Base-by-base conservation (phyloP, 2,797 vertebrate species). In the Lindbergichthys nudifrons region DNA sequence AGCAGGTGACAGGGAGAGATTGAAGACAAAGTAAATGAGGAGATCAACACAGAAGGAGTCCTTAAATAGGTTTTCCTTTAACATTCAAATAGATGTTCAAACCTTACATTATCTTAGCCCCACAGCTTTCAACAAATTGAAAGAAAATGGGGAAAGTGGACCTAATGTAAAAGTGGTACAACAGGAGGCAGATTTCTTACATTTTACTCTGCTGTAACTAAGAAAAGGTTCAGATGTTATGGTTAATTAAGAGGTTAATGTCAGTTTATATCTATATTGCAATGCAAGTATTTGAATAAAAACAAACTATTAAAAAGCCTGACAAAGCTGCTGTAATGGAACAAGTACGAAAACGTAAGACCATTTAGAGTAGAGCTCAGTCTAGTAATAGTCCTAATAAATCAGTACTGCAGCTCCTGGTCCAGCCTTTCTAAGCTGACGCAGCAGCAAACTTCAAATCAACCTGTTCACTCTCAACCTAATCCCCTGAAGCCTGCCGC, bases 391-490 rank as follows among this genome's bases (percentile, higher is more conserved):
- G 26, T 26, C 26, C 26, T 26, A 26, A 26, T 26, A 26, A 26
- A 26, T 26, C 4, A 26, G 1, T 5, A 5, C 26, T 26, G 26
- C 4, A 26, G 26, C 26, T 26, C 26, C 4, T 26, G 26, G 26
- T 26, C 26, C 26, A 26, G 16, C 57, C n/a, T 57, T 57, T 63
- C 59, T 26, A 45, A 46, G 1, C 10, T 13, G 41, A 69, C 58
- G 54, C 53, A 59, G 26, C 11, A 46, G 54, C 60, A 69, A 7
- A 15, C 15, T 42, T 32, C 21, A 57, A 41, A 15, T 52, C 67
- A 53, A 41, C 39, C 21, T 39, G 57, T 21, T 32, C 21, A 65
- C 56, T 61, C 26, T 41, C 76, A 42, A 10, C 10, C 21, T 53
- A 42, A 65, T 60, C 67, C 42, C 54, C 30, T 67, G 11, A 51